Evolutionary conservation across 2,888 invertebrate genomes (phyloP), one percentile per base, ranked within the genome.

Genomic region (Tetrapedia diversipes): DNA sequence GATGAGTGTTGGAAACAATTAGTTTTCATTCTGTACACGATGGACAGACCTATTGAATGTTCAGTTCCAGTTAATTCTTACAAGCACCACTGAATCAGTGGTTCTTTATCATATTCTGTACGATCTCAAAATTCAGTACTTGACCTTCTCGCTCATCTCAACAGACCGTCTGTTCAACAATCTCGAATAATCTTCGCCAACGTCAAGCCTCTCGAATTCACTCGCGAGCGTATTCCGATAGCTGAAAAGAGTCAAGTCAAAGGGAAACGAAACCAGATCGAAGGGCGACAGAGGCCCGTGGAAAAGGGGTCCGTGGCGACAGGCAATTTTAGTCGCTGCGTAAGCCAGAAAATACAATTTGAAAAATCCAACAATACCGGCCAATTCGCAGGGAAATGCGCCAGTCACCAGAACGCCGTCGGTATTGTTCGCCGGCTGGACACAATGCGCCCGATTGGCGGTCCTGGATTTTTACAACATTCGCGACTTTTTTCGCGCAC

Each of bases 391-490:
- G 80, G 78, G 84, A 88, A 88, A 88, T 85, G 82, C 82, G 78
- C 81, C 81, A 79, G 85, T 79, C 83, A 79, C 71, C 81, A 77
- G 81, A 75, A 77, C 83, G 75, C 71, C 76, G 82, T 87, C 82
- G 84, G 89, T 87, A 89, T 90, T 89, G 89, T 90, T 87, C 88
- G 77, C 82, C 83, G 78, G 86, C 82, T 83, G 87, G 86, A 86
- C 86, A 90, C 90, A 91, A 91, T 90, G 87, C 87, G 85, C 83
- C 84, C 90, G 90, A 91, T 91, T 90, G 89, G 89, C 86, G 86
- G 86, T 84, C 65, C 79, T 84, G 86, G 86, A 90, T 90, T 91
- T 91, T 90, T 90, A 89, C 89, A 89, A 87, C 88, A 84, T 85
- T 85, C 85, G 79, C 81, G 83, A 80, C 84, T 87, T 88, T 89